Evolutionary conservation across 2,888 invertebrate species (phyloP).

Genomic region (Heliconius ismenius): DNA sequence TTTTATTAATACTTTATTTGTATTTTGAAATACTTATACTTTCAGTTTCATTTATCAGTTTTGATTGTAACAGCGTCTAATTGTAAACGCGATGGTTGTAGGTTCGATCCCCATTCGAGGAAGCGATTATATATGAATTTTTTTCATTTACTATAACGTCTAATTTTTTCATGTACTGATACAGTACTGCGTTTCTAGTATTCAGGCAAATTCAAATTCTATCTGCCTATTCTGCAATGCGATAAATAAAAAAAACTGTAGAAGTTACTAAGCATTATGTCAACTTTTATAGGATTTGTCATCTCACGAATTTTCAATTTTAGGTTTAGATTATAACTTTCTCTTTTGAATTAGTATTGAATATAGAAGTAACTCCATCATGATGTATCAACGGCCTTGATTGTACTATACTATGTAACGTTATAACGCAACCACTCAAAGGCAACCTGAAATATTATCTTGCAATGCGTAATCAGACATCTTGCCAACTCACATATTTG

Average conservation of each 20-base stretch:
- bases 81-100: not conserved
- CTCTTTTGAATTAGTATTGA: constrained; percentile 14
- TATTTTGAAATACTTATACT: not conserved
- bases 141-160: not conserved
- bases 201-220: no score
- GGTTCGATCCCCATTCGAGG: not conserved
- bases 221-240: not conserved
- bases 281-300: not conserved
- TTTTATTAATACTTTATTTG: not conserved
- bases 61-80: not conserved
- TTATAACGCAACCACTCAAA: constrained; percentile 27
- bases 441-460: constrained; percentile 37
- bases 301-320: not conserved
- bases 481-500: constrained; percentile 5
- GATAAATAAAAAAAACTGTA: not conserved
- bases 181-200: no score
- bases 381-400: constrained; percentile 29
- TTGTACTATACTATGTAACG: constrained; percentile 33
- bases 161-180: no score
- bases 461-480: constrained; percentile 35
- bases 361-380: not conserved
- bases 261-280: not conserved
- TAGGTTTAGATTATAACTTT: constrained; percentile 3
- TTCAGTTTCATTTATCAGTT: not conserved
- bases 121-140: no score